Percentiles rank a stretch among this genome's conserved stretches.
Conservation (phyloP, 2,113 vertebrate species). For the Mastomys coucha region DNA sequence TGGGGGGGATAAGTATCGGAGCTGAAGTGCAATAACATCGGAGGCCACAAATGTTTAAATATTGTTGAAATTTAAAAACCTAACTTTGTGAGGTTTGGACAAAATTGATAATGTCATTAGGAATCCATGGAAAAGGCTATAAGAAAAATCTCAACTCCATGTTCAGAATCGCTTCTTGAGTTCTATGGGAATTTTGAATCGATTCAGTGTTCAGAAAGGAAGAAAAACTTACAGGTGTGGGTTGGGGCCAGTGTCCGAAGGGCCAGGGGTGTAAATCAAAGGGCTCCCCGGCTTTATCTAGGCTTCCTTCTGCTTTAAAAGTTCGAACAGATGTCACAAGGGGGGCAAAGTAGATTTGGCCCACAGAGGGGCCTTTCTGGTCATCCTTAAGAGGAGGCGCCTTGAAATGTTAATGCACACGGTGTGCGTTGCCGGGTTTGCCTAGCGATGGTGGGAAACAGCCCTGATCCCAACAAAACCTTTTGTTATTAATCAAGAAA, state of each 20-base stretch:
- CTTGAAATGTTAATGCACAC: conserved; percentile 97
- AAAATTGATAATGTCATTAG: conserved; percentile 75
- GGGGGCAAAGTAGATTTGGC: conserved; percentile 95
- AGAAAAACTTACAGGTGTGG: conserved; percentile 80
- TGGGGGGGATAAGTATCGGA: not conserved
- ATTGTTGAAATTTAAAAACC: conserved; percentile 65
- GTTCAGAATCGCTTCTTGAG: conserved; percentile 65
- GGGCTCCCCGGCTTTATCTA: conserved; percentile 93
- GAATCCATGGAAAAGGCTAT: conserved; percentile 68
- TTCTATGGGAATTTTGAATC: conserved; percentile 78
- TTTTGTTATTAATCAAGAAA: conserved; percentile 93
- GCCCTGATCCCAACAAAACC: conserved; percentile 90
- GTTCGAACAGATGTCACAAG: conserved; percentile 97
- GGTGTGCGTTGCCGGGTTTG: conserved; percentile 92
- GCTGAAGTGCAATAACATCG: conserved; percentile 53
- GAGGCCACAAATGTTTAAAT: conserved; percentile 70
- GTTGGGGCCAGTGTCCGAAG: conserved; percentile 82
- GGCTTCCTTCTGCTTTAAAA: conserved; percentile 96
- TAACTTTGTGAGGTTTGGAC: conserved; percentile 57
- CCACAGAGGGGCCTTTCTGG: conserved; percentile 95
- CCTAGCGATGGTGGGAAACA: conserved; percentile 95
- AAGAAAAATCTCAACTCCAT: conserved; percentile 64
- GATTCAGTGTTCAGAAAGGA: conserved; percentile 80
- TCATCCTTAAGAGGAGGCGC: conserved; percentile 92
- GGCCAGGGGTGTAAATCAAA: conserved; percentile 95